These are phyloP conservation scores for Drosophila suboccidentalis DNA, from an alignment of 2,888 invertebrate genomes.

Conservation along the genomic window DNA sequence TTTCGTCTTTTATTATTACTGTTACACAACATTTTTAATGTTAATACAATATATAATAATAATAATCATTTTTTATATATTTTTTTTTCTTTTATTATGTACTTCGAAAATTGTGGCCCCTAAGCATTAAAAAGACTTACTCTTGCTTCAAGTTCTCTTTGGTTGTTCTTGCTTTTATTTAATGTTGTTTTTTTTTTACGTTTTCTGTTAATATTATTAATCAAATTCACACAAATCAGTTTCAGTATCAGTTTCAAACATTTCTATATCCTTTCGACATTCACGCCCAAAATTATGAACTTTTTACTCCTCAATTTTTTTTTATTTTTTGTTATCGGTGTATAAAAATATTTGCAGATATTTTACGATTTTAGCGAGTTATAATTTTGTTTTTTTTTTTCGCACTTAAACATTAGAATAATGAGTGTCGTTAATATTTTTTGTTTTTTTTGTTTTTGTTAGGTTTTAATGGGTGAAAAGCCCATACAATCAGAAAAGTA, in stretches of 20 bases:
- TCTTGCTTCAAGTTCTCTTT: slow-evolving; percentile 65
- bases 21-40: slow-evolving; percentile 80
- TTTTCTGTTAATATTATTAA: slow-evolving; percentile 44
- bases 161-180: slow-evolving; percentile 57
- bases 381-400: slow-evolving; percentile 13
- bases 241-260: slow-evolving; percentile 37
- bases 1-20: slow-evolving; percentile 70
- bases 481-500: slow-evolving; percentile 69
- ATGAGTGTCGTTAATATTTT: slow-evolving; percentile 57
- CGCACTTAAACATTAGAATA: slow-evolving; percentile 76
- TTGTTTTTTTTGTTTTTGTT: neutral
- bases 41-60: slow-evolving; percentile 81
- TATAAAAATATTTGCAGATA: slow-evolving; percentile 75
- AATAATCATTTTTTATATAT: slow-evolving; percentile 44
- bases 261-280: slow-evolving; percentile 22
- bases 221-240: slow-evolving; percentile 65
- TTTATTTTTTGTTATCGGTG: slow-evolving; percentile 47
- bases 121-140: slow-evolving; percentile 84
- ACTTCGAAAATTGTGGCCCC: slow-evolving; percentile 84
- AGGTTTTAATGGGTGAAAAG: slow-evolving; percentile 30
- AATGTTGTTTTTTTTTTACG: slow-evolving; percentile 15
- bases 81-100: slow-evolving; percentile 65
- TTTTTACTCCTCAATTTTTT: slow-evolving; percentile 16
- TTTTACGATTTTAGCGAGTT: slow-evolving; percentile 50
- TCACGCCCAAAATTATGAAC: slow-evolving; percentile 27